Evolutionary conservation across 1,140 invertebrate species (phyloP).

Genomic region (Drosophila tropicalis): DNA sequence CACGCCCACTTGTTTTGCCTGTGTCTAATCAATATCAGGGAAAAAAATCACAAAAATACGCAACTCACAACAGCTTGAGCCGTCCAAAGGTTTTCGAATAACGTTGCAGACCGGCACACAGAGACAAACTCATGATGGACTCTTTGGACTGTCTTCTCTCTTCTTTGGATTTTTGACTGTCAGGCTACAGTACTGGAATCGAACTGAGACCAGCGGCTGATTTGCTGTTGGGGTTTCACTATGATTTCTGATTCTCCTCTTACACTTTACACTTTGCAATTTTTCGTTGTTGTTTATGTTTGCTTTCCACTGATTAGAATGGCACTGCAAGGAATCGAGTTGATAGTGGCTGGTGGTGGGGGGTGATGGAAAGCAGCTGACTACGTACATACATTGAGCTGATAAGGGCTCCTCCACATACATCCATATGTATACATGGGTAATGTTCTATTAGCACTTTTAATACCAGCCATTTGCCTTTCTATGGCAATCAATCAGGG

Average conservation of each 20-base stretch:
- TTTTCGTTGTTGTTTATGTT: slow-evolving; percentile 35
- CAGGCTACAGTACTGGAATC: slow-evolving; percentile 32
- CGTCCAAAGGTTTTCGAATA: slow-evolving; percentile 64
- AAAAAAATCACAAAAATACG: background rate
- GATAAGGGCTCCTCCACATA: slow-evolving; percentile 21
- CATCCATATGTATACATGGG: background rate
- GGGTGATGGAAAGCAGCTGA: slow-evolving; percentile 41
- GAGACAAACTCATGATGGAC: slow-evolving; percentile 1
- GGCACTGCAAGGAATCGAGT: slow-evolving; percentile 22
- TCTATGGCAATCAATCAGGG: slow-evolving; percentile 46
- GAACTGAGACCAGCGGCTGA: slow-evolving; percentile 46
- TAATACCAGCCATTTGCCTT: slow-evolving; percentile 16
- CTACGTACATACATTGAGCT: slow-evolving; percentile 27
- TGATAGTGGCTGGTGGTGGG: background rate
- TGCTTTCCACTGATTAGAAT: slow-evolving; percentile 41
- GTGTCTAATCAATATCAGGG: background rate
- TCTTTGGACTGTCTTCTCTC: background rate
- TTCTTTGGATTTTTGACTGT: slow-evolving; percentile 44
- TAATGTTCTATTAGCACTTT: background rate
- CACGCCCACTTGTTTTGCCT: slow-evolving; percentile 36
- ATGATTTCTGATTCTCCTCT: slow-evolving; percentile 17
- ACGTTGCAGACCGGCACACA: slow-evolving; percentile 18
- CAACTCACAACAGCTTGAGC: slow-evolving; percentile 44
- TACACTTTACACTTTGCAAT: slow-evolving; percentile 53
- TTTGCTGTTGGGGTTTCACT: slow-evolving; percentile 27